Evolutionary conservation across 92 coral and sea anemone species (phyloP), one percentile per base, ranked within the genome.

Genomic region (Pocillopora grandis): DNA sequence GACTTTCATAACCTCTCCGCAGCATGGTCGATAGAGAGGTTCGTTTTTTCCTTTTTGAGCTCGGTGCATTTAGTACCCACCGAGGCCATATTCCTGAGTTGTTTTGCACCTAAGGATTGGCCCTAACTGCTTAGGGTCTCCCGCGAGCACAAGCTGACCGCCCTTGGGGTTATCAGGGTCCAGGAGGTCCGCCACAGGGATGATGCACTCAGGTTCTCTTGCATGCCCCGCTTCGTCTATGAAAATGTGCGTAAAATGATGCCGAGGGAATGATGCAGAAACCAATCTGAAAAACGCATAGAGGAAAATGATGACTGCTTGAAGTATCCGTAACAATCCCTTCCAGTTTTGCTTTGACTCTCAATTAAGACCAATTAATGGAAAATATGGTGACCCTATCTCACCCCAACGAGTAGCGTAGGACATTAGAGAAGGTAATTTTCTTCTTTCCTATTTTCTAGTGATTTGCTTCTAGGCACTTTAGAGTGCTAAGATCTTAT

Each of bases 171-270:
- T 63, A 59, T 81, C 67, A 58, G 94, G 92, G 62, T 90, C 89
- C 81, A 94, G 86, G 16, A 92, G 95, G 75, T 80, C 92, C 71
- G 91, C 90, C 17, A 94, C 89, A 2, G 98, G 96, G 57, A 94
- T 89, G 80, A 90, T 78, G 33, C 92, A 86, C 75, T 94, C 98
- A 5, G 98, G 98, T 85, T 94, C 98, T 56, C 88, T 91, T 7
- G 94, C 98, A 71, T 94, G 98, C 6, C 98, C 98, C 12, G 98
- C 96, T 66, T 94, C 98, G 85, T 94, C 98, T 31, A 94, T 88
- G 82, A 94, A 92, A 76, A 94, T 87, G 89, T 94, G 98, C 71
- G 93, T 94, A 77, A 94, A 94, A 66, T 94, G 96, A 75, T 58
- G 31, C 13, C 89, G 86, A 27, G 94, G 92, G 75, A 87, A 88